phyloP scores from a whole-genome alignment of 2,797 vertebrate species.

The Ceyx erithaca region DNA sequence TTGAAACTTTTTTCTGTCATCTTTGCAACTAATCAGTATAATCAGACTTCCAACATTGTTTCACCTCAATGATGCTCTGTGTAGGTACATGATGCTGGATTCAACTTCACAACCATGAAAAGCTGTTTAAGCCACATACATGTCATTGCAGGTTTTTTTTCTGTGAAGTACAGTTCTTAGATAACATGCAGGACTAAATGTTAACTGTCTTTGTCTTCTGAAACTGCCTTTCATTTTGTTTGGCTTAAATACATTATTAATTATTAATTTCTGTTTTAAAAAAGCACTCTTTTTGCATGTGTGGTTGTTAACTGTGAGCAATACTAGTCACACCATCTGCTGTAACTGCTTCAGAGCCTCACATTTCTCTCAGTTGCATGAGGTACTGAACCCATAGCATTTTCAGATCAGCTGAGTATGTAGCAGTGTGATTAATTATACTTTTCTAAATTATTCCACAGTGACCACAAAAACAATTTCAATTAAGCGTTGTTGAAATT shows the following conservation, averaged over 20 bases:
- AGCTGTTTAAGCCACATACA: neutral
- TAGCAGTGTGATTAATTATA: constrained; percentile 31
- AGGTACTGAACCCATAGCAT: neutral
- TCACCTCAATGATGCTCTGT: neutral
- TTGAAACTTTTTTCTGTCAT: neutral
- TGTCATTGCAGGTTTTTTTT: neutral
- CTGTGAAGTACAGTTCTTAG: neutral
- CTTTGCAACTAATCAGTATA: neutral
- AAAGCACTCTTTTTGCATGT: neutral
- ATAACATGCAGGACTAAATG: neutral
- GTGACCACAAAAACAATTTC: constrained; percentile 6
- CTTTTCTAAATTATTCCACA: constrained; percentile 4
- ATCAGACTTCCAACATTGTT: neutral
- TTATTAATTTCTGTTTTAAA: neutral
- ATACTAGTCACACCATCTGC: neutral
- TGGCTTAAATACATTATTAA: neutral
- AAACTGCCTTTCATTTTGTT: neutral
- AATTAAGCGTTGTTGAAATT: constrained; percentile 18
- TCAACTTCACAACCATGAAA: neutral
- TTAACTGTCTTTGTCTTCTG: neutral
- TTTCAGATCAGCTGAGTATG: neutral
- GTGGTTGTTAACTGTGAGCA: neutral
- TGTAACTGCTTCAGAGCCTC: neutral
- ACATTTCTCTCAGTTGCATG: neutral
- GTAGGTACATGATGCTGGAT: neutral